Percentiles rank a stretch among this genome's conserved stretches.
Evolutionary conservation across 2,113 vertebrate species (phyloP).

Genomic region (Grallaria varia): DNA sequence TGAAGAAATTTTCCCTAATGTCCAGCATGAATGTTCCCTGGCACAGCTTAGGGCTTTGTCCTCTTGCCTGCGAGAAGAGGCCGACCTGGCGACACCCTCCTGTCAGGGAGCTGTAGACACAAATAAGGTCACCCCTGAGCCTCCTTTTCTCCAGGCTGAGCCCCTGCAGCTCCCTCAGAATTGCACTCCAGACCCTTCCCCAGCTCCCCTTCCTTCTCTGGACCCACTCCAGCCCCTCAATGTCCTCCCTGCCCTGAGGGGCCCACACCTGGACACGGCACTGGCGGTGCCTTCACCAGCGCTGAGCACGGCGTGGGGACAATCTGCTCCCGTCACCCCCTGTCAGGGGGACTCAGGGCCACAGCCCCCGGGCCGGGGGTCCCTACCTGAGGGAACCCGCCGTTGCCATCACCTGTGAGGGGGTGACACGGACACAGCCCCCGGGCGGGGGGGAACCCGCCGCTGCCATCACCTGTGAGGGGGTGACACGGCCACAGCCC

Average conservation of each 20-base stretch:
- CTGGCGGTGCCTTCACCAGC: too few species aligned
- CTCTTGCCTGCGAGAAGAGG: not conserved
- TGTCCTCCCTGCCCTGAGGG: not conserved
- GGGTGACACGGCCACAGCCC: too few species aligned
- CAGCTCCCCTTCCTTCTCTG: not conserved
- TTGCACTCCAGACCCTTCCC: not conserved
- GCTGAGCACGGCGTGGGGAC: too few species aligned
- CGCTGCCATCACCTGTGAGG: too few species aligned
- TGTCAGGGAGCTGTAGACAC: not conserved
- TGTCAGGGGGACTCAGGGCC: not conserved
- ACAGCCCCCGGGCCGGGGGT: not conserved
- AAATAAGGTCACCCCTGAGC: not conserved
- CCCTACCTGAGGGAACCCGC: not conserved
- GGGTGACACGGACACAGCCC: too few species aligned
- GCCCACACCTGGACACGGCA: not conserved
- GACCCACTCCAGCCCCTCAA: not conserved
- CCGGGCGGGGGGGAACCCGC: too few species aligned
- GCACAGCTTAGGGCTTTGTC: not conserved
- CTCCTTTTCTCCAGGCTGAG: not conserved
- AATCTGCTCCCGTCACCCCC: too few species aligned
- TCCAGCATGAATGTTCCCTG: not conserved
- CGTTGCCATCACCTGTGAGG: too few species aligned
- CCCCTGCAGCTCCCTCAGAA: not conserved
- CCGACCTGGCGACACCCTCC: not conserved
- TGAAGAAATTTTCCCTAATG: not conserved